Evolutionary conservation across 2,888 invertebrate species (phyloP).

Genomic region (Mythimna albipuncta): DNA sequence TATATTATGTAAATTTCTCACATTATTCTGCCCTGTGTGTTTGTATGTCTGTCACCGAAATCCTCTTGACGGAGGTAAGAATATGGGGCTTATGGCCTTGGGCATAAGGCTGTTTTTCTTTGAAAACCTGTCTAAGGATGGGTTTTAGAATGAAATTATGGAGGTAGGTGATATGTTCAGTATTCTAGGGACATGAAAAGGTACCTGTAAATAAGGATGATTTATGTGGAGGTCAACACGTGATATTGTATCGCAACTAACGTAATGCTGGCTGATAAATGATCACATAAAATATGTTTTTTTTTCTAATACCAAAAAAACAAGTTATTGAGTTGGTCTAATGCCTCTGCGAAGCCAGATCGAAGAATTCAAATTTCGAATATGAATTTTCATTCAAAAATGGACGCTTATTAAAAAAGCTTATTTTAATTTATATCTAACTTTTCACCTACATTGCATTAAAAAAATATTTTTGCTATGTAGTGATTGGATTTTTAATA

Average conservation of each 20-base stretch:
- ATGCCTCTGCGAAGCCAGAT: too few relatives aligned
- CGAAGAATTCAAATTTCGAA: slow-evolving; percentile 10
- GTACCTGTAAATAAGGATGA: too few relatives aligned
- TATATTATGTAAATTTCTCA: slow-evolving; percentile 74
- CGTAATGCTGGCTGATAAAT: neutral
- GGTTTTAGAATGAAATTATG: slow-evolving; percentile 19
- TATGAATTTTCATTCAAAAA: slow-evolving; percentile 15
- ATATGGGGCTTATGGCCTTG: slow-evolving; percentile 65
- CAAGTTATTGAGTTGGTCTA: neutral
- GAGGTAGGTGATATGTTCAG: neutral
- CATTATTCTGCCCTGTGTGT: slow-evolving; percentile 72
- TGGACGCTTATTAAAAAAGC: slow-evolving; percentile 12
- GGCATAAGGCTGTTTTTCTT: slow-evolving; percentile 68
- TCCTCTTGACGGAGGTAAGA: slow-evolving; percentile 79
- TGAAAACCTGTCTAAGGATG: slow-evolving; percentile 41
- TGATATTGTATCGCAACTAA: neutral
- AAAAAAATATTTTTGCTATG: neutral
- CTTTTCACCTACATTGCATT: slow-evolving; percentile 2
- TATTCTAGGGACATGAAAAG: neutral
- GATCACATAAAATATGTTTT: too few relatives aligned
- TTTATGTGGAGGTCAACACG: neutral
- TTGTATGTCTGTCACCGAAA: slow-evolving; percentile 77
- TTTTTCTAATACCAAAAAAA: neutral
- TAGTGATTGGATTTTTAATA: neutral
- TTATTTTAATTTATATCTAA: slow-evolving; percentile 7